Conservation (phyloP, 2,888 invertebrate species). For the Drosophila macrospina region DNA sequence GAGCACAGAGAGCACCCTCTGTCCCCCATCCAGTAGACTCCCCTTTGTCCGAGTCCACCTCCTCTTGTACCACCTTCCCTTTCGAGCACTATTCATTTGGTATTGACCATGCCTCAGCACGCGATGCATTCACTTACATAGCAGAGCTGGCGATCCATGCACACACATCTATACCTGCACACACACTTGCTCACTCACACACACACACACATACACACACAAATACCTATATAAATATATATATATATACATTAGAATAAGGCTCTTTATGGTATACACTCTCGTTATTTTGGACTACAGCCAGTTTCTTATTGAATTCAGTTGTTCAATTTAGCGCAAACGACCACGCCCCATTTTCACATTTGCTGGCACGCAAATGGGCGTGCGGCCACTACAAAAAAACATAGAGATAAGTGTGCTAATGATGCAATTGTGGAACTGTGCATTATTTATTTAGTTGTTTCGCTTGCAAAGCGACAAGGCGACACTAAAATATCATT, state of each 20-base stretch:
- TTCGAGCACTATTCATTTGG: constrained; percentile 56
- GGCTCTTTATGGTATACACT: background rate
- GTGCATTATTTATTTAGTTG: constrained; percentile 53
- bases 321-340: constrained; percentile 43
- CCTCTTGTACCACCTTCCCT: background rate
- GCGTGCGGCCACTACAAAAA: constrained; percentile 27
- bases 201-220: constrained; percentile 7
- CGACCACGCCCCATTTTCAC: constrained; percentile 42
- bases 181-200: constrained; percentile 5
- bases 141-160: constrained; percentile 6
- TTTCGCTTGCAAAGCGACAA: constrained; percentile 41
- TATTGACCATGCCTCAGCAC: constrained; percentile 46
- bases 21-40: background rate
- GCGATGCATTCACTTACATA: constrained; percentile 53
- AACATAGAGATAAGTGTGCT: constrained; percentile 40
- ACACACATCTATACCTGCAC: constrained; percentile 5
- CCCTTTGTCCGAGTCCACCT: no score
- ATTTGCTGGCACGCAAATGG: constrained; percentile 54
- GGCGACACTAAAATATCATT: constrained; percentile 46
- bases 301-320: constrained; percentile 51
- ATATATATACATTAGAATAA: background rate
- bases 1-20: background rate
- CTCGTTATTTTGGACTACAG: constrained; percentile 24
- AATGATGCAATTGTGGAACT: constrained; percentile 50
- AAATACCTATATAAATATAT: constrained; percentile 4